These are phyloP conservation scores for Siniperca obscura DNA, from an alignment of 2,797 vertebrate genomes.

Conservation along the genomic window DNA sequence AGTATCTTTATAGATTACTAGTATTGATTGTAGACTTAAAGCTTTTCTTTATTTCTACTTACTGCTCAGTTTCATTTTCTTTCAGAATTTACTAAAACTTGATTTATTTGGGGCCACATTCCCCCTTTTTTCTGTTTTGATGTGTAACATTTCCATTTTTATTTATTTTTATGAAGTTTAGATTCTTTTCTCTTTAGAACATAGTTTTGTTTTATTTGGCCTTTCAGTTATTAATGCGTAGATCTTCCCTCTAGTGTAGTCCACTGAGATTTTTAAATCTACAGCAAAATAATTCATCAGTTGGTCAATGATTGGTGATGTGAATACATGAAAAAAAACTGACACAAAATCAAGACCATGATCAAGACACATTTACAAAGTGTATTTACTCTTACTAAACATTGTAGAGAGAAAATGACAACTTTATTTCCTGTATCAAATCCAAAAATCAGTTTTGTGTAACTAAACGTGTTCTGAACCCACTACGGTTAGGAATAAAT, in stretches of 20 bases:
- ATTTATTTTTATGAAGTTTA: neutral
- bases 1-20: conserved; percentile 28
- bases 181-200: neutral
- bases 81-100: conserved; percentile 24
- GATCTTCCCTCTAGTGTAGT: neutral
- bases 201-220: neutral
- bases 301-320: neutral
- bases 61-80: conserved; percentile 20
- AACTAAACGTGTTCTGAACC: neutral
- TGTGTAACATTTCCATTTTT: conserved; percentile 24
- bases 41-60: conserved; percentile 34
- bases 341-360: neutral
- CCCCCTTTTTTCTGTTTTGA: conserved; percentile 20
- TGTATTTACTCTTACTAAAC: neutral
- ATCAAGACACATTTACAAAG: neutral
- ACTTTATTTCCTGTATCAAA: neutral
- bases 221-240: neutral
- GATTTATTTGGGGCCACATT: conserved; percentile 32
- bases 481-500: neutral
- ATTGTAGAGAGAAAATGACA: neutral
- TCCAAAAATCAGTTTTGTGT: neutral
- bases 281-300: neutral
- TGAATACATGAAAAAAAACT: neutral
- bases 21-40: conserved; percentile 18
- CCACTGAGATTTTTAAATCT: neutral